Evolutionary conservation across 2,113 vertebrate genomes (phyloP).

Genomic region (Hyla sarda): DNA sequence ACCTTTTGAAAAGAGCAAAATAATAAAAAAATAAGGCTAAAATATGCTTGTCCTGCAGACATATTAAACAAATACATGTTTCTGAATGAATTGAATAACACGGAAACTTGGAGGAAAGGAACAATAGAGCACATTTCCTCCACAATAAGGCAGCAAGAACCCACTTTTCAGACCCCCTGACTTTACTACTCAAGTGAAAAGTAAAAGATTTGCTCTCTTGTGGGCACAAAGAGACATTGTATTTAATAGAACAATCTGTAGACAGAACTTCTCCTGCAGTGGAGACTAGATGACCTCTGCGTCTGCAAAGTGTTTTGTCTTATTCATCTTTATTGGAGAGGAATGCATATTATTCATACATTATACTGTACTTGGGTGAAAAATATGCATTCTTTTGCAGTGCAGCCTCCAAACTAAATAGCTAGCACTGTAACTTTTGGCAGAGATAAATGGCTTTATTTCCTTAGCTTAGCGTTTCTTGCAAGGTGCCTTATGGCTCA

Average conservation of each 20-base stretch:
- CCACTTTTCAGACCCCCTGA: background rate
- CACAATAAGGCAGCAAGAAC: background rate
- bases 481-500: constrained; percentile 34
- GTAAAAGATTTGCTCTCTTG: background rate
- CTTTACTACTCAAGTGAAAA: background rate
- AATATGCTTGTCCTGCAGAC: background rate
- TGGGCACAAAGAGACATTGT: constrained; percentile 13
- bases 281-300: background rate
- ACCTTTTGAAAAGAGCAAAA: too few relatives aligned
- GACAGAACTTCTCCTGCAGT: constrained; percentile 7
- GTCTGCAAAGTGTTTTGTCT: background rate
- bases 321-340: background rate
- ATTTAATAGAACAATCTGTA: background rate
- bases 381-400: constrained; percentile 24
- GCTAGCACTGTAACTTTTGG: constrained; percentile 31
- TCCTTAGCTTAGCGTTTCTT: constrained; percentile 2
- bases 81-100: background rate
- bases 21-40: background rate
- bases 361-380: background rate
- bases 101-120: background rate
- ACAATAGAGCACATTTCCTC: background rate
- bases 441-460: constrained; percentile 39
- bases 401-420: constrained; percentile 21
- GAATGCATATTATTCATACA: constrained; percentile 29
- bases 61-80: background rate